phyloP scores from a whole-genome alignment of 2,797 vertebrate genomes.

The Prionace glauca region DNA sequence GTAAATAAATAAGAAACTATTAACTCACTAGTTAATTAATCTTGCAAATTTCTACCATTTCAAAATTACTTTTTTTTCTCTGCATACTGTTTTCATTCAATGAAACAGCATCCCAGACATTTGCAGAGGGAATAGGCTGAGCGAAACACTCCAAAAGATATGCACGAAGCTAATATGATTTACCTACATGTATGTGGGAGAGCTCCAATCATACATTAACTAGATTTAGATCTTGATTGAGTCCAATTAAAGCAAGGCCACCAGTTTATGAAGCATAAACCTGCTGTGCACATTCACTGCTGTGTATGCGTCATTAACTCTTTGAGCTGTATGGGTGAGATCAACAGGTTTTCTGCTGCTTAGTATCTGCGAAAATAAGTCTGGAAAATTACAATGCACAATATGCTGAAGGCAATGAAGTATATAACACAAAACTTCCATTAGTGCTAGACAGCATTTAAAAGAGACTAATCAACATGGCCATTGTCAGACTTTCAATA shows the following conservation, averaged over 20 bases:
- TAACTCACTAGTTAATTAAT: background rate
- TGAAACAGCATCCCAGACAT: background rate
- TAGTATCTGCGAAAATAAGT: background rate
- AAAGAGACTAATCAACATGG: background rate
- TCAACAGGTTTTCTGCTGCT: slow-evolving; percentile 6
- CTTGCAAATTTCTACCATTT: background rate
- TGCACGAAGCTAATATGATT: background rate
- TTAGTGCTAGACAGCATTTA: background rate
- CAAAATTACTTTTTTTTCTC: background rate
- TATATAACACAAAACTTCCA: background rate
- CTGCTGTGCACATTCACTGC: background rate
- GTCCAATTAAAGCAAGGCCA: slow-evolving; percentile 19
- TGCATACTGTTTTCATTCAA: background rate
- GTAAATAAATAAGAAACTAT: background rate
- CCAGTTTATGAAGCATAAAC: slow-evolving; percentile 5
- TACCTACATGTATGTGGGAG: slow-evolving; percentile 21
- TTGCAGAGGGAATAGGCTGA: background rate
- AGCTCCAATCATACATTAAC: background rate
- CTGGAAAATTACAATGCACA: background rate
- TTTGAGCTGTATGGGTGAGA: background rate
- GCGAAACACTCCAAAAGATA: background rate
- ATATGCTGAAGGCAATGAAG: slow-evolving; percentile 5
- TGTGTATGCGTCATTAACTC: slow-evolving; percentile 25
- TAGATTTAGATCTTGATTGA: background rate
- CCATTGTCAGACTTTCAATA: background rate